Conservation (phyloP, 1,140 invertebrate species). For the Drosophila pachea region DNA sequence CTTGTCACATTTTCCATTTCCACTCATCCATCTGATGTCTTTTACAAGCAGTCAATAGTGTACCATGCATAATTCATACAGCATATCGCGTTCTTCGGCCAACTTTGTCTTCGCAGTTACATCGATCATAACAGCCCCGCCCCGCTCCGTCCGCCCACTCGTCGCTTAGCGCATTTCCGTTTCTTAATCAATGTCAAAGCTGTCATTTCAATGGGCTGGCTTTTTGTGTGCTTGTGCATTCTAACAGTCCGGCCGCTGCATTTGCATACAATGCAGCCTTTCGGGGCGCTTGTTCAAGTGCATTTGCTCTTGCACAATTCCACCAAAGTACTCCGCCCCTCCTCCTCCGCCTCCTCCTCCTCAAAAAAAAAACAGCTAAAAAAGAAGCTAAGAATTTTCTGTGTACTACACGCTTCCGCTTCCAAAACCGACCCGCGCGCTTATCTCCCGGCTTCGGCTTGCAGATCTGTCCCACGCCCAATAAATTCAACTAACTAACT, state of each 20-base stretch:
- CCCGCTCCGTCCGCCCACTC: background rate
- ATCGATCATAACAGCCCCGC: slow-evolving; percentile 41
- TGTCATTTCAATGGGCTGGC: slow-evolving; percentile 51
- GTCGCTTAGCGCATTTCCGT: slow-evolving; percentile 63
- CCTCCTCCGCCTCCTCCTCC: slow-evolving; percentile 60
- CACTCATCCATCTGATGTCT: background rate
- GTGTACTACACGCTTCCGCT: too few relatives aligned
- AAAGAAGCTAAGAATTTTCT: background rate
- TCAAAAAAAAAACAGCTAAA: background rate
- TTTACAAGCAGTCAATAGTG: background rate
- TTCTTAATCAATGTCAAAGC: slow-evolving; percentile 72
- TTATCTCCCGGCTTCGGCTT: slow-evolving; percentile 44
- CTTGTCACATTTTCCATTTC: too few relatives aligned
- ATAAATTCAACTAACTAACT: slow-evolving; percentile 60
- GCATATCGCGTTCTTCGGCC: slow-evolving; percentile 34
- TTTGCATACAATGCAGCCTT: slow-evolving; percentile 67
- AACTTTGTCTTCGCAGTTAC: slow-evolving; percentile 29
- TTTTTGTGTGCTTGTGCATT: slow-evolving; percentile 57
- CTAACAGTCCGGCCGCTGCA: slow-evolving; percentile 6
- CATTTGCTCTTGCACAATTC: slow-evolving; percentile 66
- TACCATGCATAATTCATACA: slow-evolving; percentile 42
- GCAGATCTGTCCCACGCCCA: slow-evolving; percentile 68
- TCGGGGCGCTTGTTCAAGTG: slow-evolving; percentile 49
- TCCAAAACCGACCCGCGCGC: slow-evolving; percentile 2
- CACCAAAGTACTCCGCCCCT: slow-evolving; percentile 33